phyloP scores from a whole-genome alignment of 2,888 invertebrate genomes.

The Sialis fuliginosa region DNA sequence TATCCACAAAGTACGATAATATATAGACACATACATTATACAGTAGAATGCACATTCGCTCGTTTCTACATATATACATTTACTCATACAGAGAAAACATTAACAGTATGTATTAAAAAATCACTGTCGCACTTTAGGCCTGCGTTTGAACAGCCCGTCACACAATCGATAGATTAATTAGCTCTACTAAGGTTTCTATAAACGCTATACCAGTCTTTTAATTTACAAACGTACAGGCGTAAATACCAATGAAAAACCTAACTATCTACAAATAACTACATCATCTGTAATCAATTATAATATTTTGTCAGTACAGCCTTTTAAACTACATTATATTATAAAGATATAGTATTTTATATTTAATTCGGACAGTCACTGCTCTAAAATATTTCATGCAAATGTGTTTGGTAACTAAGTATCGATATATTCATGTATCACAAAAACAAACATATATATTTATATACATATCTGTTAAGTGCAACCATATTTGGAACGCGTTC shows the following conservation, averaged over 20 bases:
- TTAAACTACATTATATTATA: slow-evolving; percentile 2
- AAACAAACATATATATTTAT: not conserved
- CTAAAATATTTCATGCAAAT: not conserved
- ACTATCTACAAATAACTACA: not conserved
- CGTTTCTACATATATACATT: too few relatives aligned
- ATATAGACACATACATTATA: too few relatives aligned
- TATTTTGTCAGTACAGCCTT: slow-evolving; percentile 5
- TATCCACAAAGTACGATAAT: too few relatives aligned
- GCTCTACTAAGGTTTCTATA: not conserved
- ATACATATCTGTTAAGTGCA: not conserved
- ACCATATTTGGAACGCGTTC: too few relatives aligned
- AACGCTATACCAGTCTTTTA: slow-evolving; percentile 6
- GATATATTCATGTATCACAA: not conserved
- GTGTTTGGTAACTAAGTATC: not conserved
- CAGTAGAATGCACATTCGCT: too few relatives aligned
- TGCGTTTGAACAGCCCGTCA: not conserved
- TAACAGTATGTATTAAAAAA: too few relatives aligned
- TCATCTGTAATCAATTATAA: not conserved
- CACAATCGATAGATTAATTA: not conserved
- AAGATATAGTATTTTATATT: too few relatives aligned
- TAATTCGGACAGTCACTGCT: slow-evolving; percentile 4
- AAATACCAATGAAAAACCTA: not conserved
- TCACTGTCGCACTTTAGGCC: too few relatives aligned
- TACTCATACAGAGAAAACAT: too few relatives aligned
- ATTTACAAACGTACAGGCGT: slow-evolving; percentile 6